A percentile compares a stretch with the other conserved stretches of the same genome.
Evolutionary conservation across 2,113 vertebrate genomes (phyloP).

Genomic region (Crotalus horridus): DNA sequence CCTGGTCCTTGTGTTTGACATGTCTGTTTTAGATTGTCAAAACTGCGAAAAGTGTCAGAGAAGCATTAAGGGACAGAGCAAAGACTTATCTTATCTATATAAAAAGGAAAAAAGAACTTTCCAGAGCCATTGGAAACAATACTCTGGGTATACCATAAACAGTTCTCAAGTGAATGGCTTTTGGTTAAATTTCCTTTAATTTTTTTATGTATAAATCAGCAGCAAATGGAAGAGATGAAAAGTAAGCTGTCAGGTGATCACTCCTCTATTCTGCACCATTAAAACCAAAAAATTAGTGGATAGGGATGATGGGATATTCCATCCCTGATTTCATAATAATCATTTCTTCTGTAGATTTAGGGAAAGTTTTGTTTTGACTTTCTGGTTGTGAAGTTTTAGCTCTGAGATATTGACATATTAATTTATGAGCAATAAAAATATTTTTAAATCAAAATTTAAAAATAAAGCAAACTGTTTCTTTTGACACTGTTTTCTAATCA

Average conservation of each 20-base stretch:
- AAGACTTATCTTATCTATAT: neutral
- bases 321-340: slow-evolving; percentile 46
- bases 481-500: slow-evolving; percentile 35
- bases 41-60: slow-evolving; percentile 1
- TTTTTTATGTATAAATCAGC: neutral
- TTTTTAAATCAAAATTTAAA: neutral
- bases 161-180: neutral
- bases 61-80: neutral
- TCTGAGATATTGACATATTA: neutral
- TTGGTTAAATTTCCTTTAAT: neutral
- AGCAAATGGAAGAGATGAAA: neutral
- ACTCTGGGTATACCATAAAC: neutral
- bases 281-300: neutral
- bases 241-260: neutral
- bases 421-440: slow-evolving; percentile 43
- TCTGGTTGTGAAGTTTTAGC: slow-evolving; percentile 20
- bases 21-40: slow-evolving; percentile 28
- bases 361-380: slow-evolving; percentile 44
- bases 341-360: slow-evolving; percentile 24
- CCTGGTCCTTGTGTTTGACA: too few species aligned
- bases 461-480: slow-evolving; percentile 18
- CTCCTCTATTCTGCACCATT: neutral
- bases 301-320: slow-evolving; percentile 18
- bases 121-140: neutral
- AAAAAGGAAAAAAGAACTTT: neutral